Conservation (phyloP, 2,888 invertebrate species). For the Callyntrura sp. region DNA sequence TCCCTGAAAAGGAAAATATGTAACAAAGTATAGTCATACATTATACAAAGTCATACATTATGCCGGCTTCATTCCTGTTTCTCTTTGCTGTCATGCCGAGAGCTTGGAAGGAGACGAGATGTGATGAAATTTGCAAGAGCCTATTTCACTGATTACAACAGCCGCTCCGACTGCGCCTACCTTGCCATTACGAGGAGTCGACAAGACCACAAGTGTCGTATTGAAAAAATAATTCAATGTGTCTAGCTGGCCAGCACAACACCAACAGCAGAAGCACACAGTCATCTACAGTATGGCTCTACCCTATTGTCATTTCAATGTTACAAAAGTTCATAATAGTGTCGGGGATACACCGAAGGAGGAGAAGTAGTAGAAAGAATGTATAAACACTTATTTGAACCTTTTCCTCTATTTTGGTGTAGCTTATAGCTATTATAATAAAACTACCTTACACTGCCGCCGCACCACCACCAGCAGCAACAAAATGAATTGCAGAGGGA, state of each 20-base stretch:
- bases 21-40: background rate
- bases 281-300: background rate
- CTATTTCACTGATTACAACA: constrained; percentile 73
- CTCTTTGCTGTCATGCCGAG: constrained; percentile 58
- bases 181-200: constrained; percentile 62
- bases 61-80: constrained; percentile 56
- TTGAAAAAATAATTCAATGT: constrained; percentile 74
- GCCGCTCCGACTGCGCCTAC: background rate
- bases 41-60: constrained; percentile 12
- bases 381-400: background rate
- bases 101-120: constrained; percentile 47
- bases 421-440: too few relatives aligned
- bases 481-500: constrained; percentile 27
- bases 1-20: too few relatives aligned
- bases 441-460: background rate
- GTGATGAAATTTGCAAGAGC: constrained; percentile 77
- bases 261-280: background rate
- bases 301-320: constrained; percentile 18
- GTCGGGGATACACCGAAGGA: background rate
- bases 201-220: constrained; percentile 75
- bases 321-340: constrained; percentile 18
- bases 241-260: constrained; percentile 51
- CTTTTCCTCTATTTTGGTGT: background rate
- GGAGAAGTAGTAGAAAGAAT: background rate
- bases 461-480: background rate